These are phyloP conservation scores for Epinephelus moara DNA, from an alignment of 2,113 vertebrate genomes.

Conservation along the genomic window DNA sequence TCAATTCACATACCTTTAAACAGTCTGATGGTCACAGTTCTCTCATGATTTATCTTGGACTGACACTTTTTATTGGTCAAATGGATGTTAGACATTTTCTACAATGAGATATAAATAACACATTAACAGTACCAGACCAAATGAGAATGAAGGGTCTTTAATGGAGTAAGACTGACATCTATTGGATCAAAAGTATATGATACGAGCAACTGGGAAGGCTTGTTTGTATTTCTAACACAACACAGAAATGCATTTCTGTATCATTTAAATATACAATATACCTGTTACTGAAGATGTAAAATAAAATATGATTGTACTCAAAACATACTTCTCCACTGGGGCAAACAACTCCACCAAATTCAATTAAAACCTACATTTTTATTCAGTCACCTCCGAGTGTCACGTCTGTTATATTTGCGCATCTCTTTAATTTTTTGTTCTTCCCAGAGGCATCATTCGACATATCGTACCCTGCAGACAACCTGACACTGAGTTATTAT, in stretches of 20 bases:
- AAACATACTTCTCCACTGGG: background rate
- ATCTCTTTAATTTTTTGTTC: background rate
- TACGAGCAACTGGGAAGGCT: background rate
- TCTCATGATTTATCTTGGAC: background rate
- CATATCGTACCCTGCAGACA: background rate
- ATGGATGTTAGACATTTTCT: background rate
- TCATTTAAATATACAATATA: background rate
- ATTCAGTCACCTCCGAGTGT: background rate
- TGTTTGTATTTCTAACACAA: background rate
- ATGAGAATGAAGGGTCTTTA: background rate
- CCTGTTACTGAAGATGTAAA: background rate
- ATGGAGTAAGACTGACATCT: conserved; percentile 43
- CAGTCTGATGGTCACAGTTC: too few relatives aligned
- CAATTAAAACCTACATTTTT: background rate
- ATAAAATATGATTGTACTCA: conserved; percentile 16
- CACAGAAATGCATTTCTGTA: background rate
- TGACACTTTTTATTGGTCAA: background rate
- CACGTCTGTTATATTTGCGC: too few relatives aligned
- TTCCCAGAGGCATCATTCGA: background rate
- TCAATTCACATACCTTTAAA: background rate
- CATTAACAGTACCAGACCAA: background rate
- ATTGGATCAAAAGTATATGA: conserved; percentile 21
- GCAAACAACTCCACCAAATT: background rate
- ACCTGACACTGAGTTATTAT: background rate
- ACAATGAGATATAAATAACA: conserved; percentile 9